Conservation (phyloP, 1,140 invertebrate genomes). For the Saccostrea cuccullata region DNA sequence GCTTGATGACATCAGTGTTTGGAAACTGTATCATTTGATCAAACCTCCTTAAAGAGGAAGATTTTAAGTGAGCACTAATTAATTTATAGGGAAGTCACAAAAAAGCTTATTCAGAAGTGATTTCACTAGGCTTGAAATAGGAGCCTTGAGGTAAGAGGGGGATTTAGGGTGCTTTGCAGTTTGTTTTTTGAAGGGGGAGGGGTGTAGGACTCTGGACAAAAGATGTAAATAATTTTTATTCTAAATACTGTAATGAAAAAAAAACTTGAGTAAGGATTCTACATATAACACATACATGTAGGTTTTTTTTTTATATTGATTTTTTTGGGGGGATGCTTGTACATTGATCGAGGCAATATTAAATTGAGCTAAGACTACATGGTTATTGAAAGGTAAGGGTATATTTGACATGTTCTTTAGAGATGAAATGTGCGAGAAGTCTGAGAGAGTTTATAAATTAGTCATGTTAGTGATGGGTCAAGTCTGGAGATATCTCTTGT, state of each 20-base stretch:
- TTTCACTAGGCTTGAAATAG: background rate
- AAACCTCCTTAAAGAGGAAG: conserved; percentile 25
- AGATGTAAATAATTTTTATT: too few relatives aligned
- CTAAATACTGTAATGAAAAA: too few relatives aligned
- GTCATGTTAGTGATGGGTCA: background rate
- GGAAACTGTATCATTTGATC: conserved; percentile 7
- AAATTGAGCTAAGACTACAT: background rate
- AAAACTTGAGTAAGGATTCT: too few relatives aligned
- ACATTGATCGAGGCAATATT: too few relatives aligned
- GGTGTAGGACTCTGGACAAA: too few relatives aligned
- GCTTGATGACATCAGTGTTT: conserved; percentile 29
- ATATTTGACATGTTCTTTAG: background rate
- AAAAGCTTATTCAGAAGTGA: background rate
- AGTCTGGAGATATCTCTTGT: background rate
- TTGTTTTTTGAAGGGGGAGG: background rate
- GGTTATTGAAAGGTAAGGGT: background rate
- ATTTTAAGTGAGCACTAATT: background rate
- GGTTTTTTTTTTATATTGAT: too few relatives aligned
- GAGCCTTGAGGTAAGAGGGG: background rate
- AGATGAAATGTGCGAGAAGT: background rate
- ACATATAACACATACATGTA: too few relatives aligned
- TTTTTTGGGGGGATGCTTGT: too few relatives aligned
- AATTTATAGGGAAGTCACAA: background rate
- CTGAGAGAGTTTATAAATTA: background rate
- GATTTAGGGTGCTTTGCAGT: background rate